Evolutionary conservation across 2,113 vertebrate genomes (phyloP).

Genomic region (Tylochromis polylepis): DNA sequence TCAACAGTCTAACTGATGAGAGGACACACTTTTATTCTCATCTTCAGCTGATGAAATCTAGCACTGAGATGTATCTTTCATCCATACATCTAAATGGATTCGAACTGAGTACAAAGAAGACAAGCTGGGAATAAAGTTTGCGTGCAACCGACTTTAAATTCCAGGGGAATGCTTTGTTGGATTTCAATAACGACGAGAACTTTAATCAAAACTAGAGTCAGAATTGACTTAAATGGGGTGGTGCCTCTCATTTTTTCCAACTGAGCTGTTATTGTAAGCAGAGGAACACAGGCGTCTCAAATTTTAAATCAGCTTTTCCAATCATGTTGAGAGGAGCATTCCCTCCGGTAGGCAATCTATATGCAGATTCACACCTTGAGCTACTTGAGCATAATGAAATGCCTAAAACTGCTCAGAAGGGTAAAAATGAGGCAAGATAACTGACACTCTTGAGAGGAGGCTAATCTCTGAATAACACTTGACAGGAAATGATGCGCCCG

Average conservation of each 20-base stretch:
- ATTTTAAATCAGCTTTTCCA: slow-evolving; percentile 60
- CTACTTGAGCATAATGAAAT: slow-evolving; percentile 64
- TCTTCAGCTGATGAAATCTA: slow-evolving; percentile 26
- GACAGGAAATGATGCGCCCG: slow-evolving; percentile 46
- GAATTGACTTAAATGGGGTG: slow-evolving; percentile 3
- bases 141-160: not conserved
- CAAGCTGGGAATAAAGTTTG: not conserved
- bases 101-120: not conserved
- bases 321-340: slow-evolving; percentile 49
- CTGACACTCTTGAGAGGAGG: slow-evolving; percentile 49
- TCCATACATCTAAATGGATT: slow-evolving; percentile 14
- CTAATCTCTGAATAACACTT: slow-evolving; percentile 66
- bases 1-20: slow-evolving; percentile 18
- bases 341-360: slow-evolving; percentile 60
- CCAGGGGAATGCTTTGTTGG: not conserved
- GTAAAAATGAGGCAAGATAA: slow-evolving; percentile 53
- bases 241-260: not conserved
- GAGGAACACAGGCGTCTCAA: slow-evolving; percentile 26
- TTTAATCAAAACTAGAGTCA: slow-evolving; percentile 10
- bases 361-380: slow-evolving; percentile 73
- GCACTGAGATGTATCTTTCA: not conserved
- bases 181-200: not conserved
- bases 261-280: slow-evolving; percentile 42
- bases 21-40: slow-evolving; percentile 16
- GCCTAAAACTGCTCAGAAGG: slow-evolving; percentile 56